A percentile compares a stretch with the other conserved stretches of the same genome.
Evolutionary conservation across 2,797 vertebrate species (phyloP).

Genomic region (Hippopotamyrus pictus): DNA sequence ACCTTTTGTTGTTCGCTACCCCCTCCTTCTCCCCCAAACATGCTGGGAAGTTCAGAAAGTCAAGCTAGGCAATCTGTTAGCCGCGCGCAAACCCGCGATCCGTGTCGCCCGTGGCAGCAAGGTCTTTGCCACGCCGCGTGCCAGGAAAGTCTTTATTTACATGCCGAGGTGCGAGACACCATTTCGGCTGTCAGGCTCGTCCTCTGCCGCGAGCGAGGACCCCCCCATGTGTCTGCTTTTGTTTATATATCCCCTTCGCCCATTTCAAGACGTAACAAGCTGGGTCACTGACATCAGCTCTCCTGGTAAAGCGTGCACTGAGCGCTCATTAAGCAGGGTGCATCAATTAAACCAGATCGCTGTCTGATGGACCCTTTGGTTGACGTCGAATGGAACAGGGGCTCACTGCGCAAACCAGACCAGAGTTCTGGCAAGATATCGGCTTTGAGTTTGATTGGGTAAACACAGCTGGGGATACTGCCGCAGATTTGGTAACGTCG

Average conservation of each 20-base stretch:
- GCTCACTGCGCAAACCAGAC: constrained; percentile 31
- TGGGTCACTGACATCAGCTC: constrained; percentile 51
- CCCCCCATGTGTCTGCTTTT: constrained; percentile 18
- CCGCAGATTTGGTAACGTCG: constrained; percentile 29
- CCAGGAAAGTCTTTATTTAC: constrained; percentile 56
- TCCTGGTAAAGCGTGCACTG: constrained; percentile 40
- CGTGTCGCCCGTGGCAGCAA: constrained; percentile 52
- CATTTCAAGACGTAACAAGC: constrained; percentile 57
- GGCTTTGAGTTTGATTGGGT: constrained; percentile 34
- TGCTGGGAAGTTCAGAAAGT: constrained; percentile 81
- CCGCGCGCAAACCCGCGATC: constrained; percentile 59
- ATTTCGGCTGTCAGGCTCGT: constrained; percentile 53
- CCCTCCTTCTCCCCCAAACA: constrained; percentile 69
- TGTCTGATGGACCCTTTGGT: constrained; percentile 47
- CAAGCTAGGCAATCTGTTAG: constrained; percentile 75
- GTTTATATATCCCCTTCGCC: constrained; percentile 31
- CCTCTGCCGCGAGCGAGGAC: constrained; percentile 35
- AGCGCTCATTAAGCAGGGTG: constrained; percentile 48
- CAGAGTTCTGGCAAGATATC: constrained; percentile 37
- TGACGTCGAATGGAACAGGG: constrained; percentile 27
- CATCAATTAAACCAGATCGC: constrained; percentile 48
- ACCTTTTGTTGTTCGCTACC: constrained; percentile 86
- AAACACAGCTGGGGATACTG: constrained; percentile 33
- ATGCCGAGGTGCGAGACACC: constrained; percentile 51
- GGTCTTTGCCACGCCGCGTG: constrained; percentile 45